Percentiles rank a stretch among this genome's conserved stretches.
Conservation (phyloP, 1,140 invertebrate genomes). For the Tetramorium parvispinum region DNA sequence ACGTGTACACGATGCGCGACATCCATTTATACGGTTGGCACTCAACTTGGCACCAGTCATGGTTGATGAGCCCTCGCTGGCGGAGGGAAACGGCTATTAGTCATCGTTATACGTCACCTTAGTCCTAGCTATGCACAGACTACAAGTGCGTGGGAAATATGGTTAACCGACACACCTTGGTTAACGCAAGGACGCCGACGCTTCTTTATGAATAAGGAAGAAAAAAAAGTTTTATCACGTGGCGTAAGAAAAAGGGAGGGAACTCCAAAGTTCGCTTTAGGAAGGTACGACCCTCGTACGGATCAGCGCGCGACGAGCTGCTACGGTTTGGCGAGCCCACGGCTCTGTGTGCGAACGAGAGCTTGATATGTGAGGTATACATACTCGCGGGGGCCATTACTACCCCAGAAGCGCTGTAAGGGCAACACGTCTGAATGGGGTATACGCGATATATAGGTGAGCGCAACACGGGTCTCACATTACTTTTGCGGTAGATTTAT, state of each 20-base stretch:
- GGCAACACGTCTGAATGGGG: constrained; percentile 78
- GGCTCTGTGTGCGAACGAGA: constrained; percentile 60
- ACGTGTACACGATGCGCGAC: constrained; percentile 62
- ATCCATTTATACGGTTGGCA: constrained; percentile 74
- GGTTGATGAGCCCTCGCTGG: constrained; percentile 72
- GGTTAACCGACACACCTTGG: constrained; percentile 52
- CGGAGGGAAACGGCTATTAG: constrained; percentile 72
- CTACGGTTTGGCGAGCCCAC: constrained; percentile 15
- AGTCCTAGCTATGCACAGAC: constrained; percentile 20
- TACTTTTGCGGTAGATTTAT: constrained; percentile 80
- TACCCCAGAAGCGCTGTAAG: constrained; percentile 72
- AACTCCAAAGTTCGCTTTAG: not conserved
- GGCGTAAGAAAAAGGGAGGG: not conserved
- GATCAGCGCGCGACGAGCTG: constrained; percentile 45
- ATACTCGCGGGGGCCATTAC: constrained; percentile 78
- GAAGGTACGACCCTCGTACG: constrained; percentile 33
- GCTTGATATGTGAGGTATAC: constrained; percentile 78
- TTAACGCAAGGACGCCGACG: constrained; percentile 72
- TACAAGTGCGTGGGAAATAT: constrained; percentile 57
- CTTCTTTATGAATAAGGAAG: constrained; percentile 65
- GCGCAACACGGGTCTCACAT: constrained; percentile 78
- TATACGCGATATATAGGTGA: constrained; percentile 68
- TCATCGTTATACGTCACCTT: constrained; percentile 73
- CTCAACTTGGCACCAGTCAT: constrained; percentile 70
- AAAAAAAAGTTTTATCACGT: not conserved